Percentiles rank a stretch among this genome's conserved stretches.
These are phyloP conservation scores for Amphiprion percula DNA, from an alignment of 2,113 vertebrate genomes.

Conservation along the genomic window DNA sequence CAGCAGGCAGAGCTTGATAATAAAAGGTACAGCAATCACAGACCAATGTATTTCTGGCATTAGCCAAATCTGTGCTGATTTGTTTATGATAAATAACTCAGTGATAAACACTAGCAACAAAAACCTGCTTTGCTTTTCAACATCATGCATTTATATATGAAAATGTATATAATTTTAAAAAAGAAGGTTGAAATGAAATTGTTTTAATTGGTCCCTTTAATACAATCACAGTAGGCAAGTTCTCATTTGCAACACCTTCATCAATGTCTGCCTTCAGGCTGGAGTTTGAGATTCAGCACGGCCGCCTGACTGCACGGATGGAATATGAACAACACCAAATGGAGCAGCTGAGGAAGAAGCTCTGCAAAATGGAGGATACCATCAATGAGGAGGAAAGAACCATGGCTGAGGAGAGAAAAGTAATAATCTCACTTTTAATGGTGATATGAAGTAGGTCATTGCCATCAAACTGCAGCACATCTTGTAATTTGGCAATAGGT, in stretches of 20 bases:
- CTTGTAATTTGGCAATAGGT: background rate
- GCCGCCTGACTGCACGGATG: conserved; percentile 86
- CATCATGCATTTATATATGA: no score
- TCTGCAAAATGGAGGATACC: conserved; percentile 76
- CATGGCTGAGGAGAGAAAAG: conserved; percentile 83
- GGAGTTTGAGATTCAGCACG: conserved; percentile 92
- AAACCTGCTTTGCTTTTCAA: no score
- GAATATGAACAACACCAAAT: conserved; percentile 89
- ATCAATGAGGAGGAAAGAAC: conserved; percentile 82
- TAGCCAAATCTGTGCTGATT: background rate
- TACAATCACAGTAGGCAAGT: background rate
- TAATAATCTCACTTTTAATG: conserved; percentile 51
- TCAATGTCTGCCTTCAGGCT: conserved; percentile 79
- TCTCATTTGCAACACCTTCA: background rate
- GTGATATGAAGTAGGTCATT: background rate
- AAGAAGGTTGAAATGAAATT: no score
- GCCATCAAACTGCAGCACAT: background rate
- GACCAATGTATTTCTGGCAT: background rate
- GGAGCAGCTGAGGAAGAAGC: conserved; percentile 81
- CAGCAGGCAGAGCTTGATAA: conserved; percentile 90
- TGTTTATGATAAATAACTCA: background rate
- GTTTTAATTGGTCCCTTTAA: no score
- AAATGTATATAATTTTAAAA: no score
- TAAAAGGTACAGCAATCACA: conserved; percentile 84
- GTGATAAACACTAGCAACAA: no score